Evolutionary conservation across 2,797 vertebrate species (phyloP).

Genomic region (Odontamblyopus rebecca): DNA sequence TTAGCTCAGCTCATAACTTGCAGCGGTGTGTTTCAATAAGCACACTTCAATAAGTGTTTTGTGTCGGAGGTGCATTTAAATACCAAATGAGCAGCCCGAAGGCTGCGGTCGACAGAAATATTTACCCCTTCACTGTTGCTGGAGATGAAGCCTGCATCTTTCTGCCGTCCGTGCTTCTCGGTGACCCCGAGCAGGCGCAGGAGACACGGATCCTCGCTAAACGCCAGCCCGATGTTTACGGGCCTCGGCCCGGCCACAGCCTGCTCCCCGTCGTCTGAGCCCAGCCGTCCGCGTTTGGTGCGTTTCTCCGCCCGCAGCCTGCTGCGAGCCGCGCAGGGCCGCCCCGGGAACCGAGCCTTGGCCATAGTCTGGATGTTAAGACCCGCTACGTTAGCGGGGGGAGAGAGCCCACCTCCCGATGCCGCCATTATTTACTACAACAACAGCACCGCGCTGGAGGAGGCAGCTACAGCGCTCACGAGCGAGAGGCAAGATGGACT

Average conservation of each 20-base stretch:
- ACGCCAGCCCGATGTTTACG: conserved; percentile 74
- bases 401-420: conserved; percentile 81
- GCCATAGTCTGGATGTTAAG: conserved; percentile 53
- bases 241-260: conserved; percentile 76
- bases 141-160: conserved; percentile 78
- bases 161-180: conserved; percentile 80
- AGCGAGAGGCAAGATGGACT: conserved; percentile 77
- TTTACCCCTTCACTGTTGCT: conserved; percentile 81
- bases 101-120: conserved; percentile 25
- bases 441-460: conserved; percentile 69
- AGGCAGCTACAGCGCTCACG: conserved; percentile 59
- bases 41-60: neutral
- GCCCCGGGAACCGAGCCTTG: conserved; percentile 86
- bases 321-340: conserved; percentile 71
- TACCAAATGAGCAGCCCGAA: neutral
- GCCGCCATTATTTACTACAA: conserved; percentile 90
- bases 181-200: conserved; percentile 79
- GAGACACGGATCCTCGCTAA: conserved; percentile 81
- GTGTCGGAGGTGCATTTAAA: neutral
- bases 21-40: conserved; percentile 19
- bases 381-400: conserved; percentile 73
- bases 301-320: conserved; percentile 76
- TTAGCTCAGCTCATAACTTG: conserved; percentile 43
- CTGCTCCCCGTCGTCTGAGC: conserved; percentile 59
- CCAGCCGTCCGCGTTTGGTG: conserved; percentile 67